Evolutionary conservation across 2,113 vertebrate species (phyloP), one percentile per base, ranked within the genome.

Genomic region (Condylura cristata): DNA sequence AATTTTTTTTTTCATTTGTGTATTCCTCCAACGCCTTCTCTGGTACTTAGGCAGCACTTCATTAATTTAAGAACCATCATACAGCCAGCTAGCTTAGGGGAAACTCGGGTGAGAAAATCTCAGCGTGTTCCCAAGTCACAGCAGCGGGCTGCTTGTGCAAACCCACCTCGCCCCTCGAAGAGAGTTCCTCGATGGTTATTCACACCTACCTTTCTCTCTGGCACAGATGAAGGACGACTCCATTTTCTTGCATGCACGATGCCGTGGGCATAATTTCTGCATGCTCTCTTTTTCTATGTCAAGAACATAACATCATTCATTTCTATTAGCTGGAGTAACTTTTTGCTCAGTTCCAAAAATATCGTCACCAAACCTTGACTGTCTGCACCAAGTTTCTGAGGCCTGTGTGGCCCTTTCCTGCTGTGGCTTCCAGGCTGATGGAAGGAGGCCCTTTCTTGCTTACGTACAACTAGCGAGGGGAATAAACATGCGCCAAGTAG

Each of bases 201-300:
- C 58, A 24, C 5, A 68, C 70, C 83, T 89, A 61, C 18, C 46
- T 53, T 93, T 97, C 96, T 97, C 91, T 66, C 37, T 37, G 81
- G 74, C 20, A 94, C 34, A 60, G n/a, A 91, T 72, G 66, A 93
- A 95, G 93, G 46, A 75, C 4, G 41, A 61, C 76, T 81, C 37
- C 14, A 2, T 68, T 87, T 75, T 82, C 4, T 0, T 46, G 39
- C 89, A 30, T 41, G 17, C 37, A 82, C 93, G 30, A 56, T 72
- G 68, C 20, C 37, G 11, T 71, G 26, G 39, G 39, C 5, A 58
- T 79, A 26, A 71, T 74, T 97, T 92, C 70, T 91, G 10, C 51
- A 81, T 18, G 90, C 16, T 58, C 22, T 11, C 28, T 37, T 78
- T 65, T 44, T 95, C 89, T 72, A 75, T n/a, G n/a, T n/a, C n/a